phyloP scores from a whole-genome alignment of 2,888 invertebrate species.

The Darwinula stevensoni region DNA sequence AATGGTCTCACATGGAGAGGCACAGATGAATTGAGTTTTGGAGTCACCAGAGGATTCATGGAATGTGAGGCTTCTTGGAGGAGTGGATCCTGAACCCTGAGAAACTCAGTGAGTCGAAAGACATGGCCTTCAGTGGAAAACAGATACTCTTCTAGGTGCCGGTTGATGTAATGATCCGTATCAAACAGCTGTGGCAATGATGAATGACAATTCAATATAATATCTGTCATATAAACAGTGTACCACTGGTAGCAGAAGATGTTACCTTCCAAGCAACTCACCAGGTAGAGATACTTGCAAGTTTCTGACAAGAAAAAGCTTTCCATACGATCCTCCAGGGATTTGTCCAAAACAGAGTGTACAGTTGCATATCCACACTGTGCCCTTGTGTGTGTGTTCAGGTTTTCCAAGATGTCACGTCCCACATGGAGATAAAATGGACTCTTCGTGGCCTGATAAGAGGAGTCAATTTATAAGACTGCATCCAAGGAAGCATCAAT shows the following conservation, averaged over 20 bases:
- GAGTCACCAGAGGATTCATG: no score
- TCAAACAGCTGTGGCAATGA: no score
- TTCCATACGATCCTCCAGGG: constrained; percentile 22
- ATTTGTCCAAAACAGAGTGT: constrained; percentile 27
- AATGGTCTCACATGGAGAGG: no score
- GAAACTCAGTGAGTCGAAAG: no score
- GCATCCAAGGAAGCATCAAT: no score
- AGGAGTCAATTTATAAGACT: not conserved
- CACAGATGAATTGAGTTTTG: no score
- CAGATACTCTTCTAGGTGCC: not conserved
- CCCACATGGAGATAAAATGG: constrained; percentile 33
- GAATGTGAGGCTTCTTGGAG: no score
- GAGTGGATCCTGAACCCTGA: no score
- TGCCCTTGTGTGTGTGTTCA: constrained; percentile 21
- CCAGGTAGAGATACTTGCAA: not conserved
- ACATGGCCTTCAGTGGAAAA: constrained; percentile 1
- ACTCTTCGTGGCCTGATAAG: constrained; percentile 24
- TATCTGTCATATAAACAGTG: no score
- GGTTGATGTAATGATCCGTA: not conserved
- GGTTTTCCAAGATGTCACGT: constrained; percentile 22
- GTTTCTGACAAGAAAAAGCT: constrained; percentile 1
- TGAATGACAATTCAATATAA: no score
- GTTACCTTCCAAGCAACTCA: no score
- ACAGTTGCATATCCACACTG: constrained; percentile 31
- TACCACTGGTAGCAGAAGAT: no score